phyloP scores from a whole-genome alignment of 2,888 invertebrate genomes.

The Acleris sparsana region DNA sequence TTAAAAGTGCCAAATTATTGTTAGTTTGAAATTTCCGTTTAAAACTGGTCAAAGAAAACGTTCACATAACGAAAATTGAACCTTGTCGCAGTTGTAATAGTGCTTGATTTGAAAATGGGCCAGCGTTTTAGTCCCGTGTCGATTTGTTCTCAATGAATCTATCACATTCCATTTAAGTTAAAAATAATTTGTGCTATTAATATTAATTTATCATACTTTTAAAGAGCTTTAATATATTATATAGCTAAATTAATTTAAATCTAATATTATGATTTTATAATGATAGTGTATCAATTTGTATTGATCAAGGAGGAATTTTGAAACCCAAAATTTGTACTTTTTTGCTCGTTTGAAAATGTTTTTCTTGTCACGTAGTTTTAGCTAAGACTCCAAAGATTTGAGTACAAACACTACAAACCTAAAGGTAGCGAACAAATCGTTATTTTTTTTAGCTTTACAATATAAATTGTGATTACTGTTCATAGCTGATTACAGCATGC shows the following conservation, averaged over 20 bases:
- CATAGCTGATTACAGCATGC: slow-evolving; percentile 1
- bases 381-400: slow-evolving; percentile 44
- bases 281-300: not conserved
- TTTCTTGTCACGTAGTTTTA: slow-evolving; percentile 16
- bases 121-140: too few species aligned
- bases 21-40: not conserved
- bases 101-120: not conserved
- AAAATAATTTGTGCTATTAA: not conserved
- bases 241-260: not conserved
- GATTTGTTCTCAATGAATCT: not conserved
- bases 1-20: slow-evolving; percentile 23
- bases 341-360: slow-evolving; percentile 8
- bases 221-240: slow-evolving; percentile 15
- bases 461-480: slow-evolving; percentile 15
- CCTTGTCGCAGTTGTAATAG: not conserved
- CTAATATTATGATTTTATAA: not conserved
- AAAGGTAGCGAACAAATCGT: slow-evolving; percentile 12
- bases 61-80: too few species aligned
- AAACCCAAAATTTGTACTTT: not conserved
- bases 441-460: not conserved
- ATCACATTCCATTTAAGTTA: slow-evolving; percentile 12
- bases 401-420: slow-evolving; percentile 53
- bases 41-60: too few species aligned
- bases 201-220: slow-evolving; percentile 8
- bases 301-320: not conserved